Percentiles rank a stretch among this genome's conserved stretches.
These are phyloP conservation scores for Drosophila atripex DNA, from an alignment of 2,888 invertebrate species.

Conservation along the genomic window DNA sequence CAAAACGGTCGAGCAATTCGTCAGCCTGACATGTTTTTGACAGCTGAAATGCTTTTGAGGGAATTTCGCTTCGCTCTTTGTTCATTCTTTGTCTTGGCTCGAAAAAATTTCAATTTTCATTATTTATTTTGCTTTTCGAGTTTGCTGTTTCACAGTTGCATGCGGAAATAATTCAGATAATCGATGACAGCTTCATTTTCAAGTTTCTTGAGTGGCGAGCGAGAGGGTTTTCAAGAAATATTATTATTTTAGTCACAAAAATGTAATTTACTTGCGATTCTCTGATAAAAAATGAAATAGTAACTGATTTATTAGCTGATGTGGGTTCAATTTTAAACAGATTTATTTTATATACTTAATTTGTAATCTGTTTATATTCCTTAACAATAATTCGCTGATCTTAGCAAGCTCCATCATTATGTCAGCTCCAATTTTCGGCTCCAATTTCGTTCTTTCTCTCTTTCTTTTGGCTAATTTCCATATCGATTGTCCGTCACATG, in stretches of 20 bases:
- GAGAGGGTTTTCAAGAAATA: neutral
- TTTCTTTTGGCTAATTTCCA: constrained; percentile 59
- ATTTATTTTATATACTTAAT: neutral
- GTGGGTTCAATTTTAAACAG: neutral
- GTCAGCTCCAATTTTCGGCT: constrained; percentile 17
- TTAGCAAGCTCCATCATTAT: constrained; percentile 47
- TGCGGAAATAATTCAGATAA: constrained; percentile 63
- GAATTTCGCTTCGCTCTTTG: constrained; percentile 46
- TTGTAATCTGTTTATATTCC: constrained; percentile 3
- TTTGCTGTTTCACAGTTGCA: constrained; percentile 51
- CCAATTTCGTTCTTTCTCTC: constrained; percentile 34
- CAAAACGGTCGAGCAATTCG: constrained; percentile 59
- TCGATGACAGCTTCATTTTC: constrained; percentile 40
- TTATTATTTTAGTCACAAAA: neutral
- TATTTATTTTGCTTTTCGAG: constrained; percentile 36
- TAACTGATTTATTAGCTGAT: neutral
- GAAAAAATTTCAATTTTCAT: constrained; percentile 51
- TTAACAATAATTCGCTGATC: neutral
- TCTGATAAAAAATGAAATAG: neutral
- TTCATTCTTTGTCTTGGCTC: constrained; percentile 46
- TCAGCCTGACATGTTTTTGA: constrained; percentile 69
- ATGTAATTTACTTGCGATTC: neutral
- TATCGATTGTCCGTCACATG: constrained; percentile 59
- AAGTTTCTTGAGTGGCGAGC: constrained; percentile 29
- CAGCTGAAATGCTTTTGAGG: constrained; percentile 50